phyloP scores from a whole-genome alignment of 2,797 vertebrate genomes.

The Brachymystax lenok region DNA sequence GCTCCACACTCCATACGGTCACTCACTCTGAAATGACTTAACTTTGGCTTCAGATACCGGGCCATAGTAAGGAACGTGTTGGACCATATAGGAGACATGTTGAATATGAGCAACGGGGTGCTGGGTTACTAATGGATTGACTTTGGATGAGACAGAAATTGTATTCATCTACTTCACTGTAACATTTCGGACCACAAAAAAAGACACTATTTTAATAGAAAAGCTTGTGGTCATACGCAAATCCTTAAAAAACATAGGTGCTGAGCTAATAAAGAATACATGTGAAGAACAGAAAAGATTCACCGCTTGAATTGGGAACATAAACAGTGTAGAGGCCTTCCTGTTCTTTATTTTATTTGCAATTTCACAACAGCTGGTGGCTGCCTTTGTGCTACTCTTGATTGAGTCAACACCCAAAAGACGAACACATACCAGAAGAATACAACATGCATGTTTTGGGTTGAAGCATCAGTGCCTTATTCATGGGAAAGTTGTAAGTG shows the following conservation, averaged over 20 bases:
- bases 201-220: neutral
- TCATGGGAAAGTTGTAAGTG: neutral
- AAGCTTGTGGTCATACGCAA: too few species aligned
- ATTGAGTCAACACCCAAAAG: constrained; percentile 15
- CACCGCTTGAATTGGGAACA: too few species aligned
- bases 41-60: neutral
- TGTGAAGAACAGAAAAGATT: too few species aligned
- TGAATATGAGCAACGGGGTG: neutral
- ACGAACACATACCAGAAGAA: neutral
- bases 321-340: too few species aligned
- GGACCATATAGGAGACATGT: neutral
- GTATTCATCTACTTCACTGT: neutral
- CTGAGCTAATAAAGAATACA: too few species aligned
- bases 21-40: neutral
- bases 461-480: neutral
- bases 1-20: neutral
- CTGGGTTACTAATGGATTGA: neutral
- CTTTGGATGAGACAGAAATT: neutral
- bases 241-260: too few species aligned
- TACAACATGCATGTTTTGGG: neutral
- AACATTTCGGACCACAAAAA: neutral
- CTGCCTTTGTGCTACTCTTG: constrained; percentile 9
- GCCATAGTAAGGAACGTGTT: neutral
- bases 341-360: neutral
- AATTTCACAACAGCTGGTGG: neutral